A percentile compares a stretch with the other conserved stretches of the same genome.
Conservation (phyloP, 1,140 invertebrate species). For the Stegodyphus dumicola region DNA sequence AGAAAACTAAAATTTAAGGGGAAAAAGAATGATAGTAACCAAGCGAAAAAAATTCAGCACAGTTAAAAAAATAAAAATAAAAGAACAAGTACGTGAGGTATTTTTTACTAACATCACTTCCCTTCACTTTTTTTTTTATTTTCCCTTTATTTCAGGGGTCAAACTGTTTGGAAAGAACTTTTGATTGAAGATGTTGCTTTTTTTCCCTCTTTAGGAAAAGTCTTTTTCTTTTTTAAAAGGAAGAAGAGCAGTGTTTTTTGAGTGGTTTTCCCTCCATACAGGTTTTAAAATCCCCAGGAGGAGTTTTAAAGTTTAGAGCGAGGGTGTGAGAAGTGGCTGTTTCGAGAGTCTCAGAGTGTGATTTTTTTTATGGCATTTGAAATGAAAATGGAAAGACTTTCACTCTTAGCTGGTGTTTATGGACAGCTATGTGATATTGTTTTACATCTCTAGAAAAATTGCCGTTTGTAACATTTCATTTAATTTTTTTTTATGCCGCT, state of each 20-base stretch:
- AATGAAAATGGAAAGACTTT: constrained; percentile 36
- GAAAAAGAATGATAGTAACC: no score
- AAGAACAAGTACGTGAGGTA: constrained; percentile 3
- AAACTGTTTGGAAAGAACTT: constrained; percentile 59
- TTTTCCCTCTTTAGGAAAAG: constrained; percentile 11
- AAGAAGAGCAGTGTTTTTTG: constrained; percentile 14
- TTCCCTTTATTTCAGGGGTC: constrained; percentile 40
- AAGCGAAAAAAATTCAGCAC: no score
- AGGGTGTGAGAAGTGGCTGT: constrained; percentile 42
- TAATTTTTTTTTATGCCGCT: no score
- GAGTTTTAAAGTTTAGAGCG: constrained; percentile 52
- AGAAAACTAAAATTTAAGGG: no score
- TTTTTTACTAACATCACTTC: constrained; percentile 32
- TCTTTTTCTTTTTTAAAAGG: not conserved
- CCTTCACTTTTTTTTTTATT: constrained; percentile 14
- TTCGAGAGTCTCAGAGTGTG: constrained; percentile 23
- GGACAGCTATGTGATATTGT: no score
- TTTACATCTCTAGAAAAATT: no score
- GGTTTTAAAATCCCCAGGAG: constrained; percentile 50
- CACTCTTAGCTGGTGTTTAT: not conserved
- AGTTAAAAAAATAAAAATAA: no score
- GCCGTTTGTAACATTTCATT: no score
- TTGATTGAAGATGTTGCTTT: constrained; percentile 45
- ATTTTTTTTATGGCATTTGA: constrained; percentile 43
- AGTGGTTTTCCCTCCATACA: not conserved